Conservation (phyloP, 1,140 invertebrate species). For the Neuroterus valhalla region DNA sequence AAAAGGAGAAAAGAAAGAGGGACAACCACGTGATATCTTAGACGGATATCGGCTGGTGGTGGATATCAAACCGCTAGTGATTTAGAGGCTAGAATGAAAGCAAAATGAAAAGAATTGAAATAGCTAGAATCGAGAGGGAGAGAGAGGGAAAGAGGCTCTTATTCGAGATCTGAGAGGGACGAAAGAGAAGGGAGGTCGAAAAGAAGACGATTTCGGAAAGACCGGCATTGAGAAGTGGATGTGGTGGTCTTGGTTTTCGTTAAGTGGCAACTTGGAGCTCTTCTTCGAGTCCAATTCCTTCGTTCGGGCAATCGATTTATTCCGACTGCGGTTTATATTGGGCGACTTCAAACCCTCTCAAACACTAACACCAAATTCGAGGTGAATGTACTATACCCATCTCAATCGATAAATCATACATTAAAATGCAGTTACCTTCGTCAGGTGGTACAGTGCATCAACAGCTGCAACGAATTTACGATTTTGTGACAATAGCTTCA, state of each 20-base stretch:
- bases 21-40: not conserved
- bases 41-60: not conserved
- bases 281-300: slow-evolving; percentile 23
- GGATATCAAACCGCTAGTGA: slow-evolving; percentile 24
- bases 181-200: not conserved
- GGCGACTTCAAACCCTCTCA: not conserved
- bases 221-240: slow-evolving; percentile 13
- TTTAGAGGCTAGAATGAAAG: slow-evolving; percentile 36
- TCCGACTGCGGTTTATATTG: slow-evolving; percentile 4
- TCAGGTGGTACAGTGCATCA: not conserved
- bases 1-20: not conserved
- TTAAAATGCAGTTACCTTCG: slow-evolving; percentile 21
- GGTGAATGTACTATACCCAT: slow-evolving; percentile 4
- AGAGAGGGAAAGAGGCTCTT: not conserved
- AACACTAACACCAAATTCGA: slow-evolving; percentile 18
- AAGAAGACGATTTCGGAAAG: slow-evolving; percentile 30
- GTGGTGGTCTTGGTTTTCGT: slow-evolving; percentile 28
- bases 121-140: not conserved
- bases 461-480: not conserved
- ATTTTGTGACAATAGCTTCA: not conserved
- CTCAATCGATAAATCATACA: slow-evolving; percentile 22
- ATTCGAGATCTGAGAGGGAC: slow-evolving; percentile 18
- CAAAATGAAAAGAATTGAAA: slow-evolving; percentile 23
- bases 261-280: slow-evolving; percentile 28
- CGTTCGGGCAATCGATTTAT: slow-evolving; percentile 18